A percentile compares a stretch with the other conserved stretches of the same genome.
Evolutionary conservation across 2,797 vertebrate species (phyloP).

Genomic region (Anabas testudineus): DNA sequence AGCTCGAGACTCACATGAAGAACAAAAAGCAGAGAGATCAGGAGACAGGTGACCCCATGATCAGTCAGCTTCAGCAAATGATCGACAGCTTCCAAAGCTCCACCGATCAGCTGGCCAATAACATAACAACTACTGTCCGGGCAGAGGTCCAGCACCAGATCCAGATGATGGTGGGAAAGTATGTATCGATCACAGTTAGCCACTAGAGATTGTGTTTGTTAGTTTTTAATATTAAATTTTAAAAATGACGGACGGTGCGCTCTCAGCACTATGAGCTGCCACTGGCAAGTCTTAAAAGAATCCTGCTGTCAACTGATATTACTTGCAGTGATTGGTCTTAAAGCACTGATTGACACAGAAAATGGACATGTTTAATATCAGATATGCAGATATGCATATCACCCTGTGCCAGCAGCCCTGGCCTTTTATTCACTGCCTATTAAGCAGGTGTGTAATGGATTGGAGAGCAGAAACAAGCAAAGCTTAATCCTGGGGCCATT

Average conservation of each 20-base stretch:
- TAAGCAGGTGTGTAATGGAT: slow-evolving; percentile 63
- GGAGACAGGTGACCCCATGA: slow-evolving; percentile 89
- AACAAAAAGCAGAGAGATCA: slow-evolving; percentile 91
- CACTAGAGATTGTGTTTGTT: background rate
- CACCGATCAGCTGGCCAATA: slow-evolving; percentile 91
- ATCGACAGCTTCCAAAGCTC: slow-evolving; percentile 89
- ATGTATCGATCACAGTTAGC: slow-evolving; percentile 60
- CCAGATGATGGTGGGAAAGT: slow-evolving; percentile 95
- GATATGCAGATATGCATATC: slow-evolving; percentile 22
- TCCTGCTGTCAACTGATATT: slow-evolving; percentile 6
- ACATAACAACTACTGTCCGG: slow-evolving; percentile 87
- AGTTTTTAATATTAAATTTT: no score
- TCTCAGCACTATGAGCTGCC: background rate
- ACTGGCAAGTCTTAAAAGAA: background rate
- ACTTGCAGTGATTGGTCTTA: slow-evolving; percentile 18
- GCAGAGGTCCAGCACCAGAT: slow-evolving; percentile 96
- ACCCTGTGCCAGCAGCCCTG: slow-evolving; percentile 28
- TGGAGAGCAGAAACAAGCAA: slow-evolving; percentile 57
- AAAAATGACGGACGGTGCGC: background rate
- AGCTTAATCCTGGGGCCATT: slow-evolving; percentile 66
- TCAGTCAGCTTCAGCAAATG: slow-evolving; percentile 92
- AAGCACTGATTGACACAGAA: slow-evolving; percentile 17
- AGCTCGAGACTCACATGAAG: slow-evolving; percentile 93
- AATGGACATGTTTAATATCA: slow-evolving; percentile 34
- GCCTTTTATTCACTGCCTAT: slow-evolving; percentile 36